Evolutionary conservation across 2,113 vertebrate species (phyloP).

Genomic region (Gnathochromis pfefferi): DNA sequence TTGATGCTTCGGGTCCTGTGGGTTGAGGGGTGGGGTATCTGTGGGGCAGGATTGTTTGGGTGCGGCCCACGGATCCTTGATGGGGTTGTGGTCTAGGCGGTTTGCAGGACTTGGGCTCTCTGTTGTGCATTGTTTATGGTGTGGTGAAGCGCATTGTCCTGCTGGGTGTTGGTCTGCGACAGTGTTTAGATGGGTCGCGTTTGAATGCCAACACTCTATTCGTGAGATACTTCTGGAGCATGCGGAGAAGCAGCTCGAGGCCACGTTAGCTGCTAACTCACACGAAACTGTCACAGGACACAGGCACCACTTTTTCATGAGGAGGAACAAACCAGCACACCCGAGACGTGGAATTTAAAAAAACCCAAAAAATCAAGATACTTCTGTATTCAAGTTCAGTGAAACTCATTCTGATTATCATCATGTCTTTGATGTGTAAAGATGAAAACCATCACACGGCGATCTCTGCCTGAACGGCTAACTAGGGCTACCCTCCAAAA

Average conservation of each 20-base stretch:
- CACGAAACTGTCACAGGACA: neutral
- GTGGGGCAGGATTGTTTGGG: neutral
- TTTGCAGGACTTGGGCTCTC: neutral
- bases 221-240: neutral
- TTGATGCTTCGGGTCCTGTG: neutral
- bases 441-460: neutral
- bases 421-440: neutral
- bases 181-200: neutral
- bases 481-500: neutral
- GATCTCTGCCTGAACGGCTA: neutral
- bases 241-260: neutral
- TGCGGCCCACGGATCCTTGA: neutral
- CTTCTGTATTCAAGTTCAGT: neutral
- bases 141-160: neutral
- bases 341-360: neutral
- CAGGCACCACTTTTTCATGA: neutral
- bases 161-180: neutral
- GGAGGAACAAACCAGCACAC: neutral
- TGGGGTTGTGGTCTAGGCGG: neutral
- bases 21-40: neutral
- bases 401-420: neutral
- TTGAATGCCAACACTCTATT: neutral
- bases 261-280: neutral
- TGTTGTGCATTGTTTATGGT: neutral
- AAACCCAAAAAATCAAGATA: rapidly evolving